Evolutionary conservation across 2,113 vertebrate species (phyloP).

Genomic region (Sebastes schlegelii): DNA sequence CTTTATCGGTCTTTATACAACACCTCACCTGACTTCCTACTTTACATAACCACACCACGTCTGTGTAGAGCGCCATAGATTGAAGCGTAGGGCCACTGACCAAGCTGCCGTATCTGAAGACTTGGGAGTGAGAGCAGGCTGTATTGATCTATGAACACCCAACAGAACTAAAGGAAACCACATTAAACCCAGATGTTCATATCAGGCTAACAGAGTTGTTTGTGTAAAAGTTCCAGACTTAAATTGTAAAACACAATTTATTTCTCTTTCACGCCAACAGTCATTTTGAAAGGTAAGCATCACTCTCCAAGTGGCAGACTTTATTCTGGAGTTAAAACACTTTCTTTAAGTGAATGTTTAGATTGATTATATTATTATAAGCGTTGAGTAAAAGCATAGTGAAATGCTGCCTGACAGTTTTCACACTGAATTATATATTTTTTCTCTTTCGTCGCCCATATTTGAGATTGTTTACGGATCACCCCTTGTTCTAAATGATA

Average conservation of each 20-base stretch:
- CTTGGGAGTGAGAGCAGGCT: not conserved
- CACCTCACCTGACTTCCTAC: not conserved
- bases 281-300: slow-evolving; percentile 77
- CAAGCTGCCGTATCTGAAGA: not conserved
- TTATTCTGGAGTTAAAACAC: slow-evolving; percentile 2
- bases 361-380: not conserved
- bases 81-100: not conserved
- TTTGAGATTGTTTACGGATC: slow-evolving; percentile 20
- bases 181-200: not conserved
- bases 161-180: not conserved
- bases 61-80: not conserved
- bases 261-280: slow-evolving; percentile 78
- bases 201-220: slow-evolving; percentile 12
- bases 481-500: slow-evolving; percentile 10
- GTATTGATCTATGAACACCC: not conserved
- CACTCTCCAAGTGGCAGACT: slow-evolving; percentile 48
- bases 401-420: not conserved
- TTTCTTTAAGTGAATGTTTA: not conserved
- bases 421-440: not conserved
- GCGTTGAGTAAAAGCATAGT: not conserved
- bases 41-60: not conserved
- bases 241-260: slow-evolving; percentile 64
- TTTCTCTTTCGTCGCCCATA: not conserved
- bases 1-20: not conserved
- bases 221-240: slow-evolving; percentile 35